Conservation (phyloP, 2,888 invertebrate genomes). For the Cheiracanthium punctorium region DNA sequence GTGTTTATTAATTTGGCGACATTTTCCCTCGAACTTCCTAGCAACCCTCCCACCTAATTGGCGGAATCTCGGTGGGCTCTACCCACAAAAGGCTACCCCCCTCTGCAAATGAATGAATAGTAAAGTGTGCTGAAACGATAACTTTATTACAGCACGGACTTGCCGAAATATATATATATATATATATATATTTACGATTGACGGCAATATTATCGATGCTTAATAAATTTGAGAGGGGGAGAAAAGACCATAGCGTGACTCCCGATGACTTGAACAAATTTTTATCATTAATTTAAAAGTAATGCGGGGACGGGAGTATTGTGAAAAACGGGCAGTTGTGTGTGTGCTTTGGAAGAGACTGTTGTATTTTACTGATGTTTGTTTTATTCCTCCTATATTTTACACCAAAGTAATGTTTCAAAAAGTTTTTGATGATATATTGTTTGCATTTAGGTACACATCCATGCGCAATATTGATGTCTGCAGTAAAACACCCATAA, state of each 20-base stretch:
- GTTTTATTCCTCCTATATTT: too few relatives aligned
- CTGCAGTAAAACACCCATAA: too few relatives aligned
- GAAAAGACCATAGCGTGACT: slow-evolving; percentile 24
- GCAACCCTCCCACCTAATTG: slow-evolving; percentile 56
- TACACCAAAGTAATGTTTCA: too few relatives aligned
- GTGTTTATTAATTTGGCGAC: slow-evolving; percentile 28
- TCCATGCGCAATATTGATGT: too few relatives aligned
- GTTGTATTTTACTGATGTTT: too few relatives aligned
- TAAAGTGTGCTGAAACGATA: slow-evolving; percentile 58
- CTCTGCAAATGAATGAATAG: slow-evolving; percentile 32
- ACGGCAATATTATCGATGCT: slow-evolving; percentile 59
- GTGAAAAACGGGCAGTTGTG: too few relatives aligned
- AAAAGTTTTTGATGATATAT: too few relatives aligned
- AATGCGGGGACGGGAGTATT: not conserved
- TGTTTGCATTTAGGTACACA: too few relatives aligned
- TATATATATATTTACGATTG: slow-evolving; percentile 64
- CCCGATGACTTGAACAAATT: slow-evolving; percentile 18
- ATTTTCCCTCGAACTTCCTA: not conserved
- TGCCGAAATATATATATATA: slow-evolving; percentile 32
- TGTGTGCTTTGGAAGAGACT: too few relatives aligned
- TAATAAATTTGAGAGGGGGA: slow-evolving; percentile 55
- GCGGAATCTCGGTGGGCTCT: slow-evolving; percentile 41
- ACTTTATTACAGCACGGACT: slow-evolving; percentile 49
- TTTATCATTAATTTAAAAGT: not conserved
- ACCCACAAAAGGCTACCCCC: slow-evolving; percentile 39